Evolutionary conservation across 2,113 vertebrate species (phyloP).

Genomic region (Amblyornis subalaris): DNA sequence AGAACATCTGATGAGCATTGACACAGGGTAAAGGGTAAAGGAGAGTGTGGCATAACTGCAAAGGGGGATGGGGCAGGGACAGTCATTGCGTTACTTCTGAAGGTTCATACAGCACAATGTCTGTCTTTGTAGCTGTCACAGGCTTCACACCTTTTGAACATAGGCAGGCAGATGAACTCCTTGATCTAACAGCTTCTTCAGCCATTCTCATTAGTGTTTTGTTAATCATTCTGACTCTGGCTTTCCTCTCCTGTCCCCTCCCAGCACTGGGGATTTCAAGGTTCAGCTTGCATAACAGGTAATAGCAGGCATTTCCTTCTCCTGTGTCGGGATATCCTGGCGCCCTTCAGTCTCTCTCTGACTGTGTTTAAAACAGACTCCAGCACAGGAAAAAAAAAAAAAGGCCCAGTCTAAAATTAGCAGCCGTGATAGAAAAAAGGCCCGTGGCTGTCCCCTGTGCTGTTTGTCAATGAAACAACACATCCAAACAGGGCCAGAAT

Average conservation of each 20-base stretch:
- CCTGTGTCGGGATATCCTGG: slow-evolving; percentile 99
- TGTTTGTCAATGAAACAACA: slow-evolving; percentile 75
- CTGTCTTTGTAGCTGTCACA: background rate
- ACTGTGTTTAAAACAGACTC: slow-evolving; percentile 80
- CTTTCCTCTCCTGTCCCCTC: slow-evolving; percentile 43
- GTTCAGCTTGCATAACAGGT: slow-evolving; percentile 96
- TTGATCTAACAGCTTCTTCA: background rate
- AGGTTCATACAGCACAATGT: background rate
- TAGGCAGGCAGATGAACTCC: background rate
- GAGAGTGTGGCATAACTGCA: background rate
- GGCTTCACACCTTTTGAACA: background rate
- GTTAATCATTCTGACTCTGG: slow-evolving; percentile 22
- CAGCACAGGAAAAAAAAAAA: slow-evolving; percentile 60
- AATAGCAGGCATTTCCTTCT: slow-evolving; percentile 99
- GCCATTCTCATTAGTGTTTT: slow-evolving; percentile 5
- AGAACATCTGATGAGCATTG: background rate
- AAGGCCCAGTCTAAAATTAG: slow-evolving; percentile 84
- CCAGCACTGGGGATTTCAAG: slow-evolving; percentile 72
- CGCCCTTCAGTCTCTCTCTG: slow-evolving; percentile 94
- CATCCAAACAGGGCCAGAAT: slow-evolving; percentile 63
- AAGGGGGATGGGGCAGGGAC: background rate
- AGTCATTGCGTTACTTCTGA: background rate
- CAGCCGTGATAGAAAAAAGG: slow-evolving; percentile 66
- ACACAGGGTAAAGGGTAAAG: too few relatives aligned
- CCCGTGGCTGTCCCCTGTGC: slow-evolving; percentile 47